Base-by-base conservation (phyloP, 2,797 vertebrate genomes). In the Chaetophractus vellerosus region DNA sequence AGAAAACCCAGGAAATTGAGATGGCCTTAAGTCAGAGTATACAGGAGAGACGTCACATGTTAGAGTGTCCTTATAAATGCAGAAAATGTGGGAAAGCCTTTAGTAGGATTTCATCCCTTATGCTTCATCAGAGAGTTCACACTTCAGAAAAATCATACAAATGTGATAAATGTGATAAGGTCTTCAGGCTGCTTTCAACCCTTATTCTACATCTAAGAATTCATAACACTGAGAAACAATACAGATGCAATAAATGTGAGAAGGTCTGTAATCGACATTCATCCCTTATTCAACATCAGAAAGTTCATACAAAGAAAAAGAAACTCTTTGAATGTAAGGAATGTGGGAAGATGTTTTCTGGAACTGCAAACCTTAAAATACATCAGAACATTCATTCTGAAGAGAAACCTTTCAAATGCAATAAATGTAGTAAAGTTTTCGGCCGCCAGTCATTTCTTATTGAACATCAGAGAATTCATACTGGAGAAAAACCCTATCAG, bases 351-450 rank as follows among this genome's bases (percentile, higher is more conserved):
- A 98, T 96, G 94, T 96, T 97, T 75, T 90, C 87, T 63, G 95
- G 96, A 16, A 61, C 38, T 1, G 90, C 97, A 9, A 97, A 95
- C 55, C 98, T 98, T 64, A 97, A 96, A 23, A 95, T 97, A 11
- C 97, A 98, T 80, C 95, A 96, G 75, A 97, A 97, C 19, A 91
- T 97, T 74, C 98, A 98, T 76, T 97, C 96, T 2, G 85, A 96
- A 19, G 97, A 98, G 41, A 98, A 97, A 16, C 96, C 97, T 31
- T 98, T 96, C 83, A 95, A 95, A 21, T 98, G 97, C 31, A 72
- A 21, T 12, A 96, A 97, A 11, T 98, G 97, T 23, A 96, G 94
- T 41, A 97, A 97, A 69, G 96, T 95, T 4, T 98, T 98, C 3
- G 93, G 94, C 41, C 94, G 94, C 12, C 97, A 96, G 5, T 94